Evolutionary conservation across 2,888 invertebrate genomes (phyloP).

Genomic region (Caradrina clavipalpis): DNA sequence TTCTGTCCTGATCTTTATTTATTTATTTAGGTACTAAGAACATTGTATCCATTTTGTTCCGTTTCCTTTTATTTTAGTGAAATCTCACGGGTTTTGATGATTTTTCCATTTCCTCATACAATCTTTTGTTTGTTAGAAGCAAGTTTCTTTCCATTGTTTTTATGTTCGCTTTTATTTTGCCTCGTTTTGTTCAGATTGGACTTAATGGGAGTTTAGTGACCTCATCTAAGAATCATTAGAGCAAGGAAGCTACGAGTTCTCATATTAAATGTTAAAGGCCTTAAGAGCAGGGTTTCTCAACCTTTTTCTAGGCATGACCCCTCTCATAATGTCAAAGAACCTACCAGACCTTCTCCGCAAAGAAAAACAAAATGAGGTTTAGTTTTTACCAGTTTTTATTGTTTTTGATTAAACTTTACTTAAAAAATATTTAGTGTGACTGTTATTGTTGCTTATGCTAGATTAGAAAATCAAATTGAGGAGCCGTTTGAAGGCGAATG

Average conservation of each 20-base stretch:
- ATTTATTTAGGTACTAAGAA: slow-evolving; percentile 28
- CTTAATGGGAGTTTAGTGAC: slow-evolving; percentile 54
- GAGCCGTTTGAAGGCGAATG: too few relatives aligned
- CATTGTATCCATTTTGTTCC: slow-evolving; percentile 52
- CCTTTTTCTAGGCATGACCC: too few relatives aligned
- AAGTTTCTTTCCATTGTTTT: slow-evolving; percentile 52
- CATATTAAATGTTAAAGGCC: slow-evolving; percentile 5
- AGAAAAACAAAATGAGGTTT: too few relatives aligned
- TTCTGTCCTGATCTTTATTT: slow-evolving; percentile 23
- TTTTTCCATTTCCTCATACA: slow-evolving; percentile 57
- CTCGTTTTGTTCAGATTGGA: slow-evolving; percentile 43
- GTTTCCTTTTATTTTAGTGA: slow-evolving; percentile 60
- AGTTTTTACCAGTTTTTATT: too few relatives aligned
- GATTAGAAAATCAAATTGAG: too few relatives aligned
- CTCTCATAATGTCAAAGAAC: too few relatives aligned
- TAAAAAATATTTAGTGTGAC: too few relatives aligned
- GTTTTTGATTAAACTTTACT: too few relatives aligned
- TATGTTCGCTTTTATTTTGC: slow-evolving; percentile 42
- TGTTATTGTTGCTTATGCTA: too few relatives aligned
- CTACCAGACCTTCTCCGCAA: too few relatives aligned
- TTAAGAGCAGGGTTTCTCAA: too few relatives aligned
- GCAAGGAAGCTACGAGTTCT: slow-evolving; percentile 10
- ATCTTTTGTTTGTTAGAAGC: slow-evolving; percentile 60
- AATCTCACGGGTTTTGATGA: slow-evolving; percentile 61
- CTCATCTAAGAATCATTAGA: slow-evolving; percentile 45